Base-by-base conservation (phyloP, 1,140 invertebrate species). In the Anoplolepis gracilipes region DNA sequence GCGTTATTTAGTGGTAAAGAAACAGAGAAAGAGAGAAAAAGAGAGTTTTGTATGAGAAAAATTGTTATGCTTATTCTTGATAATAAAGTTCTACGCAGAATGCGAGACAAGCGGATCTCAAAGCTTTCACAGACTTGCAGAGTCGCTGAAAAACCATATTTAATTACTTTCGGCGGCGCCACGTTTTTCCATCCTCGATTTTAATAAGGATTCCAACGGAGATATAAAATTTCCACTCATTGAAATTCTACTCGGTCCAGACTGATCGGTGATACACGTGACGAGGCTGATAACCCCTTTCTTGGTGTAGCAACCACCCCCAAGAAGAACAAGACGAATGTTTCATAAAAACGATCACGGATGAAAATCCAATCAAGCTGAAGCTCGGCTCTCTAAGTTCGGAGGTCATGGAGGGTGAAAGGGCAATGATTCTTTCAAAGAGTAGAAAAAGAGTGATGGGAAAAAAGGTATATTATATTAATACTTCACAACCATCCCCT, bases 191-290 rank as follows among this genome's bases (percentile, higher is more conserved):
- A 25, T 11, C 59, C 78, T 82, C 53, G 78, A 82, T 82, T 82
- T 82, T 82, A 82, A 82, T 82, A 82, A 82, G 78, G 78, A 82
- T 82, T 82, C 67, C 78, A 39, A 81, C 78, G 78, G 53, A 82
- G 78, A 82, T 67, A 82, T 82, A 82, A 82, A 82, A 82, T 82
- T 73, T 82, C 78, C 28, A 53, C 67, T 82, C 78, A 82, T 82
- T 82, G 67, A 82, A 82, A 82, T 82, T 82, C 78, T 82, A 82
- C 78, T 82, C 78, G 78, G 59, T 73, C 67, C 78, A 59, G 13
- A 19, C 36, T 28, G 78, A 82, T 82, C 78, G 78, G 78, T 82
- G 78, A 82, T 67, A 82, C 78, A 82, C 78, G 78, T 82, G 78
- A 73, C 78, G 53, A 55, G 36, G 78, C 78, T 82, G 67, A 82